Conservation (phyloP, 2,113 vertebrate species). For the Campylorhamphus procurvoides region DNA sequence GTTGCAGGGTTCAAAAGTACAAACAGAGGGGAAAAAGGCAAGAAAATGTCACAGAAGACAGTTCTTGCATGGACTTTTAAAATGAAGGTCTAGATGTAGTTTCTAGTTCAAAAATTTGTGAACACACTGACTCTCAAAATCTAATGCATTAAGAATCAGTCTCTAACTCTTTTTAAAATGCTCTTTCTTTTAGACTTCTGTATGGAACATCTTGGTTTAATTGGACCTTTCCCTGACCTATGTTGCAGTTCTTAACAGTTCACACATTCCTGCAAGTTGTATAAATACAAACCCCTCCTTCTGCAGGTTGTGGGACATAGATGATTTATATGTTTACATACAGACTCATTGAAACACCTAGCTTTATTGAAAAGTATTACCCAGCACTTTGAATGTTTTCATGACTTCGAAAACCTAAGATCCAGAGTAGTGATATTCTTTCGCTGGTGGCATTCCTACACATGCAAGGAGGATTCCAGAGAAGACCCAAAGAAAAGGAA, state of each 20-base stretch:
- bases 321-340: background rate
- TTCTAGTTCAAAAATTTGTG: background rate
- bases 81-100: background rate
- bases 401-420: background rate
- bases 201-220: background rate
- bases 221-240: background rate
- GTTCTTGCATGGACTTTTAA: background rate
- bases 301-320: background rate
- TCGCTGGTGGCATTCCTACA: background rate
- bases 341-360: background rate
- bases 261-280: background rate
- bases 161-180: background rate
- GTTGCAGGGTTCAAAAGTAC: background rate
- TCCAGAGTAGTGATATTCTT: background rate
- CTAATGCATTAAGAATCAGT: background rate
- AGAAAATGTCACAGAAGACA: background rate
- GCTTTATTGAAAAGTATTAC: background rate
- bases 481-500: background rate
- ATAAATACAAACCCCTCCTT: background rate
- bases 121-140: background rate
- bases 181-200: background rate
- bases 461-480: background rate
- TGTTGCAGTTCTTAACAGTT: background rate
- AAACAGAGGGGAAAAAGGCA: background rate
- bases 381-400: background rate